Evolutionary conservation across 2,797 vertebrate species (phyloP), one percentile per base, ranked within the genome.

Genomic region (Orestias chungarensis): DNA sequence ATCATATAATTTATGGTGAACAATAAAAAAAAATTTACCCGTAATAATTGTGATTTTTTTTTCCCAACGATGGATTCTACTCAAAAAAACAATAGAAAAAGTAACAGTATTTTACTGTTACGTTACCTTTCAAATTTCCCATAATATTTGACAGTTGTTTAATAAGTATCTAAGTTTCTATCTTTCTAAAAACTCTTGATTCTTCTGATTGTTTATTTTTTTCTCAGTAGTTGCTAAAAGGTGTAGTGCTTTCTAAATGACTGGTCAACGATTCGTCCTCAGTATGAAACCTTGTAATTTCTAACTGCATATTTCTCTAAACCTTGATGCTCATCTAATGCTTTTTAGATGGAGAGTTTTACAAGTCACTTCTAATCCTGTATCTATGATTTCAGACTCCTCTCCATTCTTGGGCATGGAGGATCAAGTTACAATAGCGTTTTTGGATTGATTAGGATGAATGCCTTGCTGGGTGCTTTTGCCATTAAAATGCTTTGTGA

Each of bases 341-440:
- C 68, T 74, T 78, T 65, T 72, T 73, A 8, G 5, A 70, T 10
- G 47, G 54, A 61, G 72, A 40, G 20, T 72, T 75, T 35, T 79
- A 17, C 9, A 5, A 67, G 42, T 78, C 44, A 82, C n/a, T 47
- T 75, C 72, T 84, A 82, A 89, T 88, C 65, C 70, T 74, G 66
- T 29, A 73, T 43, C 59, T 82, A 40, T 84, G 73, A 78, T 81
- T 82, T 71, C 38, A 70, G 75, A 76, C 57, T 75, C 81, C 66
- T 86, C 64, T 85, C 80, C 79, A 81, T 91, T 81, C 35, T 1
- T 74, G 86, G 79, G 76, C 81, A 88, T 88, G 86, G 86, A 71
- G 61, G 74, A 90, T 92, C 86, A 86, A 82, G 90, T 88, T 78
- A 17, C 71, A 74, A 66, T 67, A 40, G 43, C 40, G 18, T 64